Percentiles rank a stretch among this genome's conserved stretches.
phyloP scores from a whole-genome alignment of 2,888 invertebrate species.

The Caenorhabditis zanzibari region DNA sequence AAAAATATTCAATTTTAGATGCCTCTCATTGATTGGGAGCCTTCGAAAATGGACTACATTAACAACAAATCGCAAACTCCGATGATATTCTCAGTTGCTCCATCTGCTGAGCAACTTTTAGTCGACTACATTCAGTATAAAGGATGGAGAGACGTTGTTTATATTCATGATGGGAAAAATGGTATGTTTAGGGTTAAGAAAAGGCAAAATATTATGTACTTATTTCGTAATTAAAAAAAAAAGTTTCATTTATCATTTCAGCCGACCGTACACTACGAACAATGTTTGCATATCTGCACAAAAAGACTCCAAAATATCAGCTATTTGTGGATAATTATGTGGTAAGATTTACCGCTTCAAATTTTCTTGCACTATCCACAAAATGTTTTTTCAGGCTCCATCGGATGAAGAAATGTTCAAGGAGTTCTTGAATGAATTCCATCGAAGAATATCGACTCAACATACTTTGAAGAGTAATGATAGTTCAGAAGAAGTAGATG shows the following conservation, averaged over 20 bases:
- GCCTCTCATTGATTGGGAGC: conserved; percentile 76
- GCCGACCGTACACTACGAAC: conserved; percentile 70
- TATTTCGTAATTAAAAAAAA: no score
- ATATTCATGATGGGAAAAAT: conserved; percentile 77
- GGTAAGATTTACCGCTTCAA: conserved; percentile 46
- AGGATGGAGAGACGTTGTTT: conserved; percentile 73
- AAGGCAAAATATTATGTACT: background rate
- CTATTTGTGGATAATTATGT: conserved; percentile 71
- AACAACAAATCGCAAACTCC: conserved; percentile 29
- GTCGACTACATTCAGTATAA: conserved; percentile 76
- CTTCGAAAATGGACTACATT: conserved; percentile 53
- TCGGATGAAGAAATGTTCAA: conserved; percentile 74
- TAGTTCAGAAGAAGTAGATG: conserved; percentile 66
- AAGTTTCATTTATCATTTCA: no score
- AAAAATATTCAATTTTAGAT: conserved; percentile 56
- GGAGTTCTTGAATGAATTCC: conserved; percentile 73
- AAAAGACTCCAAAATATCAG: conserved; percentile 69
- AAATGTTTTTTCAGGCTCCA: conserved; percentile 63
- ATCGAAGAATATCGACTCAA: conserved; percentile 66
- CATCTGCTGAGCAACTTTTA: conserved; percentile 69
- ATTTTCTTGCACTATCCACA: background rate
- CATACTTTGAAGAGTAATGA: conserved; percentile 57
- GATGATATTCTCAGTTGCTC: conserved; percentile 74
- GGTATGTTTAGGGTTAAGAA: conserved; percentile 49
- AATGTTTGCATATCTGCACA: conserved; percentile 70